Percentiles rank a stretch among this genome's conserved stretches.
Evolutionary conservation across 2,113 vertebrate species (phyloP).

Genomic region (Megaceryle torquata): DNA sequence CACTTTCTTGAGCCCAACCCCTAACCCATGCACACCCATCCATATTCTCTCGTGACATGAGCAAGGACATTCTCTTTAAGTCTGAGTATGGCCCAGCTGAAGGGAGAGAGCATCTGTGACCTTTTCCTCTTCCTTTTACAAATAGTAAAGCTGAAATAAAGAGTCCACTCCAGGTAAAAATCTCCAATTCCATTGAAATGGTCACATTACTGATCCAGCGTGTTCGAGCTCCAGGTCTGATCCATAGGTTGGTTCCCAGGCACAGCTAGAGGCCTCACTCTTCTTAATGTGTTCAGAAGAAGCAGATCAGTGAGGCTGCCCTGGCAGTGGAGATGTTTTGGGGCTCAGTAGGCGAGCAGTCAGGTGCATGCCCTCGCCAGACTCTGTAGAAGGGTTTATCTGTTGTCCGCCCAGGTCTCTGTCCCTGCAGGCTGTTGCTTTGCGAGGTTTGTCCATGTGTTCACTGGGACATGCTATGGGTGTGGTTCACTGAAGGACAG

Average conservation of each 20-base stretch:
- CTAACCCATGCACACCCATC: conserved; percentile 62
- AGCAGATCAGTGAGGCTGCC: background rate
- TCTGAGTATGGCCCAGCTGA: conserved; percentile 46
- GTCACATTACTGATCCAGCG: conserved; percentile 59
- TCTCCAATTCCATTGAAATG: conserved; percentile 71
- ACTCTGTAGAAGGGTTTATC: background rate
- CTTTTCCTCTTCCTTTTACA: conserved; percentile 68
- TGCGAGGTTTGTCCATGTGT: background rate
- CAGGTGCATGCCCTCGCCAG: background rate
- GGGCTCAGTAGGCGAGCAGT: background rate
- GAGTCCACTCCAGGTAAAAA: conserved; percentile 75
- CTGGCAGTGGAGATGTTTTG: background rate
- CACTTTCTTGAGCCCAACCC: conserved; percentile 60
- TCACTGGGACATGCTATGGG: background rate
- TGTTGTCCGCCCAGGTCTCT: background rate
- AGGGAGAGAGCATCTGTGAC: conserved; percentile 62
- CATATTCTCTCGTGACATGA: conserved; percentile 65
- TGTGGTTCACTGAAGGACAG: background rate
- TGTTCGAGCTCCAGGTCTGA: conserved; percentile 26
- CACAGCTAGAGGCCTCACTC: background rate
- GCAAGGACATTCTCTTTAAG: conserved; percentile 65
- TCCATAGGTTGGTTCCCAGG: background rate
- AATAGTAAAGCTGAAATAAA: conserved; percentile 78
- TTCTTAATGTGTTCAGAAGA: background rate
- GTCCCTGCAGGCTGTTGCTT: background rate